Conservation (phyloP, 2,113 vertebrate species). For the Ctenomys sociabilis region DNA sequence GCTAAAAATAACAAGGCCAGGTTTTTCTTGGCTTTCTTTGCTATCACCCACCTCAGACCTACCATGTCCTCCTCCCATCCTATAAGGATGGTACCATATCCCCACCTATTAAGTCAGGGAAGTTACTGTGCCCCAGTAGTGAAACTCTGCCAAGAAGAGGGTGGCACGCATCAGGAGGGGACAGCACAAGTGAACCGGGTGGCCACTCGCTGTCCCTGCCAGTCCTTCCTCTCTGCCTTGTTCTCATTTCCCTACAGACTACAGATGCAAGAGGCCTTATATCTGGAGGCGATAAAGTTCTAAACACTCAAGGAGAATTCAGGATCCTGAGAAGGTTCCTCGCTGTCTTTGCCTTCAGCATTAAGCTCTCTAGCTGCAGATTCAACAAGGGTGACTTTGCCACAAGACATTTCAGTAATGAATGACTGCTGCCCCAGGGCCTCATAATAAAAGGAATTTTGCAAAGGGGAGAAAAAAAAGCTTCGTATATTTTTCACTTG, state of each 20-base stretch:
- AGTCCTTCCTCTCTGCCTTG: background rate
- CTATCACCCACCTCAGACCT: background rate
- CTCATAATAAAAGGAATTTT: background rate
- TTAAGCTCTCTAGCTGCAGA: background rate
- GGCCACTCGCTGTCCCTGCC: fast-evolving
- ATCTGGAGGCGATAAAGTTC: background rate
- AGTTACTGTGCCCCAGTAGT: background rate
- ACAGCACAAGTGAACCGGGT: background rate
- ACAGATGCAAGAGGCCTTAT: background rate
- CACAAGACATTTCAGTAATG: background rate
- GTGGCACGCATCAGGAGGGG: background rate
- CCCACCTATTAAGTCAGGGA: background rate
- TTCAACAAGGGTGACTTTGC: background rate
- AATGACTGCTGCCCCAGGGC: background rate
- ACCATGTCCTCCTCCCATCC: background rate
- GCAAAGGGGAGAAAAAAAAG: background rate
- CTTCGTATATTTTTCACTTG: background rate
- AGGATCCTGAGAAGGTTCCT: background rate
- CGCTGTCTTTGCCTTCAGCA: background rate
- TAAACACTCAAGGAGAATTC: background rate
- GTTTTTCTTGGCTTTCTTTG: background rate
- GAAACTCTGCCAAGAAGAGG: background rate
- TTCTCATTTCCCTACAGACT: background rate
- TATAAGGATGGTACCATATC: background rate
- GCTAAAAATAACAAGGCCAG: background rate